Conservation (phyloP, 1,140 invertebrate species). For the Diachasma alloeum region DNA sequence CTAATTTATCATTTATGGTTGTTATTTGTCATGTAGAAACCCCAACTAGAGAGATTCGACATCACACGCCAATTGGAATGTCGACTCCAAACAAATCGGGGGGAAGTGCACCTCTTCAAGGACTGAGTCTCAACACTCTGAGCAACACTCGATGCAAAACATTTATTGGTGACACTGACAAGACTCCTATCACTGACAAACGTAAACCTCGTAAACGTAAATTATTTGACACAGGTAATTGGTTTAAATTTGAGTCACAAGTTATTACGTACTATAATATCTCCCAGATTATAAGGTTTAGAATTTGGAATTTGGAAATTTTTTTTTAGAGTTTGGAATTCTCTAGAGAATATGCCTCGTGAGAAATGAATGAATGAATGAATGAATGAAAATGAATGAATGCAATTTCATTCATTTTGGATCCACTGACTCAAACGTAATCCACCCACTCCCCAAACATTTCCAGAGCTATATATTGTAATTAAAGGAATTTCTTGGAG, state of each 20-base stretch:
- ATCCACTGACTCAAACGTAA: too few species aligned
- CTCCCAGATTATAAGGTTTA: too few species aligned
- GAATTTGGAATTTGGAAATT: too few species aligned
- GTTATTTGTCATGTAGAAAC: conserved; percentile 14
- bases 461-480: too few species aligned
- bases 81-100: conserved; percentile 39
- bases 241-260: neutral
- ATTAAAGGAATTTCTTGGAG: too few species aligned
- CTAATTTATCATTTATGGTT: conserved; percentile 17
- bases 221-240: conserved; percentile 41
- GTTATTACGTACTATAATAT: too few species aligned
- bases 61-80: conserved; percentile 29
- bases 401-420: too few species aligned
- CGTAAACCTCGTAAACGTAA: conserved; percentile 40
- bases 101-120: neutral
- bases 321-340: too few species aligned
- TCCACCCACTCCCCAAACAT: too few species aligned
- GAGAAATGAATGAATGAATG: too few species aligned
- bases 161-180: neutral
- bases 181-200: conserved; percentile 32
- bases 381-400: too few species aligned
- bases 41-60: neutral
- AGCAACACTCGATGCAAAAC: conserved; percentile 8
- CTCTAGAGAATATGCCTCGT: too few species aligned
- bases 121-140: conserved; percentile 19